Evolutionary conservation across 2,888 invertebrate genomes (phyloP), one percentile per base, ranked within the genome.

Genomic region (Lutraria lutraria): DNA sequence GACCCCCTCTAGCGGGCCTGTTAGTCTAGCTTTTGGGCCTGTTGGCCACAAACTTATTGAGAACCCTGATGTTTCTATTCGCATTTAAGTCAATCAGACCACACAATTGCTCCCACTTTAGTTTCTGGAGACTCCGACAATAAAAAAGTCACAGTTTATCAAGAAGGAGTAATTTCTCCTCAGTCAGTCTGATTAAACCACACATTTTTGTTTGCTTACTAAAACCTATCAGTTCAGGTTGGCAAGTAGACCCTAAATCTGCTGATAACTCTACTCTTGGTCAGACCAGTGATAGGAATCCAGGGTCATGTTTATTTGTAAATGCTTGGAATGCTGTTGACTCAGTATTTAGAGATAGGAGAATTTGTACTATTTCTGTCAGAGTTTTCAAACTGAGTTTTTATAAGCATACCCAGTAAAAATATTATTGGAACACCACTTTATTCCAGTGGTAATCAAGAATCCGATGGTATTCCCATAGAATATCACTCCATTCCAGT

Each of bases 131-230:
- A 19, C 76, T 31, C 25, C 16, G 76, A 76, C 76, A 31, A 76
- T 31, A 31, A 25, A 76, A 31, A 19, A 76, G 31, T 31, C 34
- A 0, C 31, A 16, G 31, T 56, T 82, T 82, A 82, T 82, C 56
- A 82, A 19, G 34, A 34, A 60, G 34, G 34, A 63, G 31, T 82
- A 60, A 82, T 82, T 60, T 63, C 34, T 21, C 60, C 29, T 68
- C 68, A 60, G 12, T 25, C 68, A n/a, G 83, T 68, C 53, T 68
- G 63, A 68, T 83, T 83, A 83, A 15, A 52, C 76, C 68, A 31
- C 84, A 84, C 84, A 84, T 84, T 54, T 53, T 25, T 84, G 76
- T 84, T 84, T 84, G 84, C 31, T 84, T 54, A 84, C 76, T 54
- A 19, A 76, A 79, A 72, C 52, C 43, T 84, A 72, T 83, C 83